Evolutionary conservation across 2,888 invertebrate species (phyloP).

Genomic region (Pseudococcus longispinus): DNA sequence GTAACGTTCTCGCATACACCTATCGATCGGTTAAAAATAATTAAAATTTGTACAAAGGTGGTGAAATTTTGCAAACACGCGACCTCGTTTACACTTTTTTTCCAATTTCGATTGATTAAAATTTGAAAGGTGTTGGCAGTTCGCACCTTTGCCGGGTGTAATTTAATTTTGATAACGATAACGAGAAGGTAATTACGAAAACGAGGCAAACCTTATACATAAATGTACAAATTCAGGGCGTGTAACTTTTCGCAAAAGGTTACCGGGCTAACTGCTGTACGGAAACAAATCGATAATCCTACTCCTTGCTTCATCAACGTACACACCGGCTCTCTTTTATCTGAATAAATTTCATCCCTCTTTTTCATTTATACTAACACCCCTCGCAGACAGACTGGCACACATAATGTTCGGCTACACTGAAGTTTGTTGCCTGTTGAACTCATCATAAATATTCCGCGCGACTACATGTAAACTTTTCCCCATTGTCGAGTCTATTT

Average conservation of each 20-base stretch:
- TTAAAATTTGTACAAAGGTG: constrained; percentile 1
- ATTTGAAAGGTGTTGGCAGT: constrained; percentile 3
- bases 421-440: constrained; percentile 44
- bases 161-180: constrained; percentile 44
- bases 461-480: constrained; percentile 39
- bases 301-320: constrained; percentile 20
- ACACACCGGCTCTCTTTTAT: constrained; percentile 24
- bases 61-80: not conserved
- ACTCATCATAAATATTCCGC: constrained; percentile 47
- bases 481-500: constrained; percentile 36
- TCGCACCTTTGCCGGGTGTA: constrained; percentile 16
- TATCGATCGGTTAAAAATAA: constrained; percentile 27
- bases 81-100: not conserved
- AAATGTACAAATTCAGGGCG: constrained; percentile 45
- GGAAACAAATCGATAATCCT: constrained; percentile 49
- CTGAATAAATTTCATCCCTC: constrained; percentile 43
- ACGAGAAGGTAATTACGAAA: constrained; percentile 29
- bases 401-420: constrained; percentile 13
- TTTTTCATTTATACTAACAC: constrained; percentile 34
- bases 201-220: not conserved
- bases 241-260: constrained; percentile 43
- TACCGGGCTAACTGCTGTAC: constrained; percentile 50
- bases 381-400: constrained; percentile 45
- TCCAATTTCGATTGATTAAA: constrained; percentile 22
- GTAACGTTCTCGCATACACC: not conserved